Evolutionary conservation across 1,140 invertebrate genomes (phyloP).

Genomic region (Ceratoteleas bidentatus): DNA sequence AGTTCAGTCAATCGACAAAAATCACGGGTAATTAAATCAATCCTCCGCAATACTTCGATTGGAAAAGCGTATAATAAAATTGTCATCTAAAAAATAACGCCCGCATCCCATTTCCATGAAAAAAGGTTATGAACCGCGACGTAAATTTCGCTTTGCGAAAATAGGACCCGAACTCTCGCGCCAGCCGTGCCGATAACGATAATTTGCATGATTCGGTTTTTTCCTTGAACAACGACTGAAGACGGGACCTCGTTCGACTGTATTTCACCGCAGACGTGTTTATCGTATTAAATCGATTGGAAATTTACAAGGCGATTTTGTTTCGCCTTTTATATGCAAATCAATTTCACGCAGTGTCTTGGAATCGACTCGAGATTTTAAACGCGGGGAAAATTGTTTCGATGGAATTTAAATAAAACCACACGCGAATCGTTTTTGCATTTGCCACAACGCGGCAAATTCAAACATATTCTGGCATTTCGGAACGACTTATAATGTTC

Average conservation of each 20-base stretch:
- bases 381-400: conserved; percentile 23
- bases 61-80: conserved; percentile 15
- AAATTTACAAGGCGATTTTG: conserved; percentile 30
- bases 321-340: conserved; percentile 29
- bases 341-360: conserved; percentile 23
- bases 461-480: conserved; percentile 38
- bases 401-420: conserved; percentile 32
- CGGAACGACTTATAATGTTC: conserved; percentile 31
- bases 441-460: conserved; percentile 13
- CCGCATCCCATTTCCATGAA: conserved; percentile 23
- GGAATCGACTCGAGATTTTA: conserved; percentile 11
- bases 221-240: conserved; percentile 1
- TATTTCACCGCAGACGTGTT: conserved; percentile 24
- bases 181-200: conserved; percentile 28
- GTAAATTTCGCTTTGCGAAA: conserved; percentile 24
- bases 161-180: conserved; percentile 12
- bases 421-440: conserved; percentile 19
- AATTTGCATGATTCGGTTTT: conserved; percentile 42
- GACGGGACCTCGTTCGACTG: background rate
- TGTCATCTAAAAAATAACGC: conserved; percentile 15
- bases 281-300: conserved; percentile 38
- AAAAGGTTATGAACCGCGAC: conserved; percentile 29
- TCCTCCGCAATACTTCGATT: no score
- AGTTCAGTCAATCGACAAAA: no score
- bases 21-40: no score